Conservation (phyloP, 2,113 vertebrate genomes). For the Acrocephalus kingi region DNA sequence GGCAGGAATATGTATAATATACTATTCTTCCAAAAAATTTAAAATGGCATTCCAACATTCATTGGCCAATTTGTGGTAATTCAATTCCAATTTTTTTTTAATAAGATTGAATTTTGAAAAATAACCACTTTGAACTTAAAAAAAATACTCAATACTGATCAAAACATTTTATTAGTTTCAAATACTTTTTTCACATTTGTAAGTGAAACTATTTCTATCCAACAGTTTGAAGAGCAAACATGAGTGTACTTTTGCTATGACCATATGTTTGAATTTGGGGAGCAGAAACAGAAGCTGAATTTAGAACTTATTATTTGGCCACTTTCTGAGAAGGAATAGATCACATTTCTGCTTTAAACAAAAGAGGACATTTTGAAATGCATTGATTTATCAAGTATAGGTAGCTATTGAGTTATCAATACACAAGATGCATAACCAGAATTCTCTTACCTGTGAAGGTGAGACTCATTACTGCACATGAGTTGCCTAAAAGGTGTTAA, state of each 20-base stretch:
- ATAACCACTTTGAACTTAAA: neutral
- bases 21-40: neutral
- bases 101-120: neutral
- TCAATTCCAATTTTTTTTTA: neutral
- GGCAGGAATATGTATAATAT: neutral
- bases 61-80: neutral
- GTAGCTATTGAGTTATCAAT: neutral
- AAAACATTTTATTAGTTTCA: neutral
- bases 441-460: neutral
- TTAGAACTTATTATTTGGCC: neutral
- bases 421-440: neutral
- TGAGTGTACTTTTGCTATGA: accelerated
- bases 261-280: neutral
- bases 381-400: neutral
- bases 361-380: neutral
- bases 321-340: neutral
- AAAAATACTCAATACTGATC: neutral
- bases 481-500: neutral
- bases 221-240: neutral
- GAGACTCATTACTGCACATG: neutral
- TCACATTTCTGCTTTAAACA: neutral
- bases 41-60: neutral
- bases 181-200: neutral
- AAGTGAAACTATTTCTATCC: neutral
- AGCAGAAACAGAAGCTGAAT: neutral